Evolutionary conservation across 1,140 invertebrate species (phyloP).

Genomic region (Drosophila ironensis): DNA sequence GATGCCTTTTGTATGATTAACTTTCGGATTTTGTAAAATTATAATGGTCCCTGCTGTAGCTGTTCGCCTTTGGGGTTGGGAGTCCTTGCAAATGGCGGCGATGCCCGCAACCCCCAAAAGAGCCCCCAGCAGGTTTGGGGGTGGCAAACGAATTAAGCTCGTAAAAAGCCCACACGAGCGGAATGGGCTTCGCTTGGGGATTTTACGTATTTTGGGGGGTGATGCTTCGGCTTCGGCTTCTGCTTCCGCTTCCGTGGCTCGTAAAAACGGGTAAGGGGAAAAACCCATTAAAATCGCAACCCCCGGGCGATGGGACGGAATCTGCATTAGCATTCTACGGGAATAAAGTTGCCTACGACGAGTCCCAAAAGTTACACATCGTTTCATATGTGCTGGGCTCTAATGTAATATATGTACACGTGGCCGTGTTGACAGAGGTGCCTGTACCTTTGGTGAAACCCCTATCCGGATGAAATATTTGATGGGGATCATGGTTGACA

Average conservation of each 20-base stretch:
- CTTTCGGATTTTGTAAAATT: constrained; percentile 78
- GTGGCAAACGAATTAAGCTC: constrained; percentile 70
- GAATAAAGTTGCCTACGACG: constrained; percentile 66
- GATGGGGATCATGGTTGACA: constrained; percentile 10
- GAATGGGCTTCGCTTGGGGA: constrained; percentile 50
- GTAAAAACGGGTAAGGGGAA: constrained; percentile 46
- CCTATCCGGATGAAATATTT: not conserved
- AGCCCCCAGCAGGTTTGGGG: constrained; percentile 26
- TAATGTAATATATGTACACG: constrained; percentile 10
- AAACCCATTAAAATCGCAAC: constrained; percentile 63
- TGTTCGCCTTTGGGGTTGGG: not conserved
- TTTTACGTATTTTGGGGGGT: constrained; percentile 25
- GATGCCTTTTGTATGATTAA: constrained; percentile 68
- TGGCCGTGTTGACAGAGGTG: constrained; percentile 27
- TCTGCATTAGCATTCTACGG: constrained; percentile 71
- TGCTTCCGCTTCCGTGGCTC: constrained; percentile 57
- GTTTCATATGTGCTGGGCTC: constrained; percentile 8
- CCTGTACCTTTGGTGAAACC: constrained; percentile 6
- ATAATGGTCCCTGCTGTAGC: constrained; percentile 49
- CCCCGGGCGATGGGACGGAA: constrained; percentile 48
- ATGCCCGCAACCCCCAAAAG: constrained; percentile 1
- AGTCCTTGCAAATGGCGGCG: constrained; percentile 57
- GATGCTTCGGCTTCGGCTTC: constrained; percentile 33
- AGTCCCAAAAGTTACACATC: constrained; percentile 45
- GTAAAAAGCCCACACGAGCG: constrained; percentile 60